Conservation (phyloP, 2,113 vertebrate species). For the Propithecus coquereli region DNA sequence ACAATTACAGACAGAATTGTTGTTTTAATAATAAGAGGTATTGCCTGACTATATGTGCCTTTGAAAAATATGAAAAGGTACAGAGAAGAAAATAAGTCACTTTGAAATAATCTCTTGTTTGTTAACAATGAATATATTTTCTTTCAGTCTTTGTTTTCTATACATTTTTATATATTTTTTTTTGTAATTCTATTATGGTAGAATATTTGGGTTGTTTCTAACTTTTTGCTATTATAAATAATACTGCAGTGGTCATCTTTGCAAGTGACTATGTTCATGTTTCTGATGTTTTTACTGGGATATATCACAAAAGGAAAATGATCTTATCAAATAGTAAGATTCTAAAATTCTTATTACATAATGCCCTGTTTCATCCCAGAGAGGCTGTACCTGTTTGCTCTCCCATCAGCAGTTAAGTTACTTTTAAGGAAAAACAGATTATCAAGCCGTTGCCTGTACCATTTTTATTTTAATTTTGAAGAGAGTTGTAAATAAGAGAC, state of each 20-base stretch:
- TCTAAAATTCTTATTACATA: not conserved
- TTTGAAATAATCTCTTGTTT: not conserved
- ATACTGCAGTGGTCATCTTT: not conserved
- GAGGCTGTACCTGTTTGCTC: not conserved
- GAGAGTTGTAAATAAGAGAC: not conserved
- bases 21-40: not conserved
- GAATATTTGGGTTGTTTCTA: not conserved
- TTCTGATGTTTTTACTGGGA: not conserved
- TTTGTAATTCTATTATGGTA: not conserved
- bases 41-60: not conserved
- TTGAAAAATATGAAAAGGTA: conserved; percentile 7
- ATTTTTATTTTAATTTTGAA: conserved; percentile 6
- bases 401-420: not conserved
- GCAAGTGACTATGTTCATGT: not conserved
- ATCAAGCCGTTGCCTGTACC: not conserved
- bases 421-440: conserved; percentile 23
- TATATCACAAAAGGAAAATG: not conserved
- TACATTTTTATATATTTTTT: not conserved
- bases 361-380: not conserved
- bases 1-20: not conserved
- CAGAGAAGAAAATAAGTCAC: conserved; percentile 1
- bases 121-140: conserved; percentile 2
- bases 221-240: conserved; percentile 6
- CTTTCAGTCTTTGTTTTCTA: conserved; percentile 29
- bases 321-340: not conserved